Base-by-base conservation (phyloP, 1,140 invertebrate species). In the Drosophila ironensis region DNA sequence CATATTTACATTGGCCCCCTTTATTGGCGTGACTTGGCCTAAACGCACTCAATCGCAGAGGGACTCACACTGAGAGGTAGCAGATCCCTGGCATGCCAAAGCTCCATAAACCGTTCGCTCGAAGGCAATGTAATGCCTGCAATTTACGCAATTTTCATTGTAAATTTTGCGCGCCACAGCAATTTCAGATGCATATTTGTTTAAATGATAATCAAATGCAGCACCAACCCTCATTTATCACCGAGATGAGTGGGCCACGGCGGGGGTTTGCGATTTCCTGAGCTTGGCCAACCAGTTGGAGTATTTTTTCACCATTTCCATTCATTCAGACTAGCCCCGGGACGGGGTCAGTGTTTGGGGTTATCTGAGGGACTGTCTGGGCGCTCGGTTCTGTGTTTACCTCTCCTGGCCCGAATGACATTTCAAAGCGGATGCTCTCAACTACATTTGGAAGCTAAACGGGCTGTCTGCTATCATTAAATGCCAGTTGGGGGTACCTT, bases 191-290 rank as follows among this genome's bases (percentile, higher is more conserved):
- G 57, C 30, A 61, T 56, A 73, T 80, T 78, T 73, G 69, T 66
- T 70, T 61, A 52, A 84, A 67, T 60, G 78, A 84, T 82, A 82
- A 77, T 82, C 68, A 82, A 82, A 82, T 84, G 73, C 78, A 73
- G 57, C 51, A 44, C 38, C 45, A 33, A 69, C 53, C 59, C 57
- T 73, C 75, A 82, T 82, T 77, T 82, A 84, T 82, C 64, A 84
- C 54, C 50, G 16, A 33, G 20, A 40, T 33, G 46, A 30, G 33
- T 46, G n/a, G n/a, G n/a, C n/a, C n/a, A n/a, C n/a, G n/a, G n/a
- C n/a, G n/a, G n/a, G n/a, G n/a, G 25, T 52, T 20, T 4, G 11
- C 24, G 2, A n/a, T n/a, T 57, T 24, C 35, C 14, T 41, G 24
- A 33, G 11, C 35, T 9, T 12, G 46, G 28, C n/a, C 24, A 47